These are phyloP conservation scores for Conistra vaccinii DNA, from an alignment of 2,888 invertebrate genomes.

Conservation along the genomic window DNA sequence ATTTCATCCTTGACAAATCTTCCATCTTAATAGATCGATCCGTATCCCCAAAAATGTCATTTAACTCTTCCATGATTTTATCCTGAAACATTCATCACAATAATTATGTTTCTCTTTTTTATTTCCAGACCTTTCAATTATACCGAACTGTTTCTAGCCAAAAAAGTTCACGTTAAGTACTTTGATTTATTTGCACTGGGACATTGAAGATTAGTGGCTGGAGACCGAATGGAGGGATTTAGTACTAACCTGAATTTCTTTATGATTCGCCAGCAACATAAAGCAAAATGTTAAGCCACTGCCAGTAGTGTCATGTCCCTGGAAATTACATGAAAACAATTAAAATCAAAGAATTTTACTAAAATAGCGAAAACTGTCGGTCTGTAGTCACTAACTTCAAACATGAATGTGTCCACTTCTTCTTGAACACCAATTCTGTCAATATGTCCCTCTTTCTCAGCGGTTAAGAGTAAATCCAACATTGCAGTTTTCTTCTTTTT, in stretches of 20 bases:
- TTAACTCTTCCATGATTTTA: constrained; percentile 91
- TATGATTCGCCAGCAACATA: constrained; percentile 85
- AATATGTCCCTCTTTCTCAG: constrained; percentile 86
- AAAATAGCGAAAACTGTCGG: not conserved
- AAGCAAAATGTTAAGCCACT: constrained; percentile 83
- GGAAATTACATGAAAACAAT: constrained; percentile 50
- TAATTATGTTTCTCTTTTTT: not conserved
- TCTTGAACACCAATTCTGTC: constrained; percentile 90
- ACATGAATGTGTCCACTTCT: constrained; percentile 92
- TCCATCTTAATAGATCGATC: constrained; percentile 91
- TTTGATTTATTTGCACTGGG: not conserved
- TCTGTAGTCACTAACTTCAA: constrained; percentile 83
- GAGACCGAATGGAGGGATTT: not conserved
- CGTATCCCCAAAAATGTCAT: constrained; percentile 92
- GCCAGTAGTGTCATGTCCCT: constrained; percentile 90
- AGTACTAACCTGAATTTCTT: constrained; percentile 74
- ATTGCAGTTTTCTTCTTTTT: constrained; percentile 89
- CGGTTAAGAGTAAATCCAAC: constrained; percentile 89
- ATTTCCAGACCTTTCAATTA: not conserved
- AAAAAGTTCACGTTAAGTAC: not conserved
- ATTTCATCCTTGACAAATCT: constrained; percentile 92
- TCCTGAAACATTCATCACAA: constrained; percentile 91
- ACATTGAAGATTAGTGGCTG: not conserved
- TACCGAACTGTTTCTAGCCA: too few species aligned
- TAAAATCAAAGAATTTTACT: not conserved